Evolutionary conservation across 2,888 invertebrate genomes (phyloP).

Genomic region (Drosophila buzzatii): DNA sequence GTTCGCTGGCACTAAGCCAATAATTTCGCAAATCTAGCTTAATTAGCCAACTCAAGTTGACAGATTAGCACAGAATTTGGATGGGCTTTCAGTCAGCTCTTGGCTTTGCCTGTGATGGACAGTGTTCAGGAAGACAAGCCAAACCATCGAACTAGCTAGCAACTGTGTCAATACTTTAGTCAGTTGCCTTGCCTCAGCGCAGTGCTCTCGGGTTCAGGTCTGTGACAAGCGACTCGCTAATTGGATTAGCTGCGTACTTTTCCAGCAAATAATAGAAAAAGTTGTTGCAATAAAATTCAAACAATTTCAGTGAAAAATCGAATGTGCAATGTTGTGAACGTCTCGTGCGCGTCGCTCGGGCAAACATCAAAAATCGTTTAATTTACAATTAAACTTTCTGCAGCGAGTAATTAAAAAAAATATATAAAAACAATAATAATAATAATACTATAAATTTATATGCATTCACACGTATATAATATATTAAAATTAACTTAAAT

Average conservation of each 20-base stretch:
- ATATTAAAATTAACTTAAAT: neutral
- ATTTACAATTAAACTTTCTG: neutral
- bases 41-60: conserved; percentile 63
- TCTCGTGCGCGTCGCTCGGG: conserved; percentile 40
- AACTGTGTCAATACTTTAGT: conserved; percentile 71
- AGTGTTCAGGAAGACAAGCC: conserved; percentile 57
- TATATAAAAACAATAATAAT: neutral
- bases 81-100: conserved; percentile 28
- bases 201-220: conserved; percentile 34
- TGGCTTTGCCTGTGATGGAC: conserved; percentile 30
- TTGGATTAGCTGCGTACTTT: conserved; percentile 72
- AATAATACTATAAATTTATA: neutral
- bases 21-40: conserved; percentile 71
- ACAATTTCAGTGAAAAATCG: conserved; percentile 75
- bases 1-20: conserved; percentile 59
- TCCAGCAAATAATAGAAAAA: conserved; percentile 64
- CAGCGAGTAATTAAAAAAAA: neutral
- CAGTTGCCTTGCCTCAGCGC: conserved; percentile 54
- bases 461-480: neutral
- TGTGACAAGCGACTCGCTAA: conserved; percentile 58
- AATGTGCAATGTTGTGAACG: conserved; percentile 71
- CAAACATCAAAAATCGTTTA: conserved; percentile 18
- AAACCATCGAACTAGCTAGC: conserved; percentile 25
- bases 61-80: conserved; percentile 72
- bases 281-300: conserved; percentile 70